Conservation (phyloP, 1,140 invertebrate genomes). For the Gonatopus flavifemur region DNA sequence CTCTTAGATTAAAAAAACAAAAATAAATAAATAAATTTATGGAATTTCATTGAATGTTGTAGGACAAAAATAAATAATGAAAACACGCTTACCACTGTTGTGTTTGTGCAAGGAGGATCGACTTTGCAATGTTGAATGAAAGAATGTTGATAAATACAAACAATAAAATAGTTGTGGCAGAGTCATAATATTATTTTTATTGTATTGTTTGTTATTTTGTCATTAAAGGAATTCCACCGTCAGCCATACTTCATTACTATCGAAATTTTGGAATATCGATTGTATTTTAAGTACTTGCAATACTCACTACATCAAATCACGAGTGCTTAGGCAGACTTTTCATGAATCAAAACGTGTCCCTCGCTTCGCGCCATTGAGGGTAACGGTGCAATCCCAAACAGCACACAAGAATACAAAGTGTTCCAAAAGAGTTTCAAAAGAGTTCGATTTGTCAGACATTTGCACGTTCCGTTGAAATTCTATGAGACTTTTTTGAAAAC, state of each 20-base stretch:
- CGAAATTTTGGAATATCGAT: constrained; percentile 30
- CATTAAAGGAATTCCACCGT: constrained; percentile 40
- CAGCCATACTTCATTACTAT: constrained; percentile 39
- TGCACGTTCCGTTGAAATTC: too few species aligned
- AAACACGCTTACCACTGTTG: constrained; percentile 50
- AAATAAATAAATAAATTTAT: not conserved
- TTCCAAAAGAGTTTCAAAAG: too few species aligned
- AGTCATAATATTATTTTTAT: constrained; percentile 49
- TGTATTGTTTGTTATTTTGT: constrained; percentile 32
- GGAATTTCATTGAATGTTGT: not conserved
- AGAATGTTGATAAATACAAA: constrained; percentile 49
- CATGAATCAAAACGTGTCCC: too few species aligned
- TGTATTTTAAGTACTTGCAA: too few species aligned
- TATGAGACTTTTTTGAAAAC: too few species aligned
- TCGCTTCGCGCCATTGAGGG: too few species aligned
- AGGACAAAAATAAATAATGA: not conserved
- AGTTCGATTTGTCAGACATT: too few species aligned
- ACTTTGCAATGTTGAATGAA: constrained; percentile 48
- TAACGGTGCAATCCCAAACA: too few species aligned
- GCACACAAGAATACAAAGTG: too few species aligned
- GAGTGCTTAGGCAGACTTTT: too few species aligned
- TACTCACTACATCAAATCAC: too few species aligned
- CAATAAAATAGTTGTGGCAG: constrained; percentile 47
- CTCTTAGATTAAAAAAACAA: not conserved
- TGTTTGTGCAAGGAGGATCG: constrained; percentile 52